Evolutionary conservation across 2,797 vertebrate genomes (phyloP).

Genomic region (Synaphobranchus kaupii): DNA sequence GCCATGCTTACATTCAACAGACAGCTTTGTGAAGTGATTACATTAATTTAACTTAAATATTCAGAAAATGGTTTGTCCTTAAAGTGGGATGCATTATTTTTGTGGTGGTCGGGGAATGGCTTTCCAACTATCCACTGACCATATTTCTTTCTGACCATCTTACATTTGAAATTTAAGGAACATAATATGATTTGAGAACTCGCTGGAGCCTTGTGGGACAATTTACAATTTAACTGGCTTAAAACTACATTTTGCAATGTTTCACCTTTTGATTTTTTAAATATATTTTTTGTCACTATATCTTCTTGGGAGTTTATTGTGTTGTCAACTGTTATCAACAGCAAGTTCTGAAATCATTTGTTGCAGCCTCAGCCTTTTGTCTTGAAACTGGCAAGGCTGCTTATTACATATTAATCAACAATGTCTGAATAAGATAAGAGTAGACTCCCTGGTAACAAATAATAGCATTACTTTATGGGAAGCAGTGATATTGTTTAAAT

Average conservation of each 20-base stretch:
- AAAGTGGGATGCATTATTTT: not conserved
- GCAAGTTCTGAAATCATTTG: not conserved
- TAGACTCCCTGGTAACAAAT: not conserved
- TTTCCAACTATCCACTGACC: not conserved
- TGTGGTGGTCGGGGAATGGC: not conserved
- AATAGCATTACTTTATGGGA: not conserved
- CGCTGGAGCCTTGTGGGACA: not conserved
- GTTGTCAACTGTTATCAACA: not conserved
- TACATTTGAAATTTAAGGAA: not conserved
- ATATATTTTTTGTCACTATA: not conserved
- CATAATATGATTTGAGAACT: not conserved
- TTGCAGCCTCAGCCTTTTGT: not conserved
- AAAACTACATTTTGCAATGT: not conserved
- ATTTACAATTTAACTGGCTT: not conserved
- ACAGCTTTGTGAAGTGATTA: not conserved
- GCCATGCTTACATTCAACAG: not conserved
- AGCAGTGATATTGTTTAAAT: not conserved
- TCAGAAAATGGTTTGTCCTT: not conserved
- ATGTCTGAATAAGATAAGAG: not conserved
- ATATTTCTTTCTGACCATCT: not conserved
- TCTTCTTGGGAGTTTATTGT: not conserved
- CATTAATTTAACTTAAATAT: no score
- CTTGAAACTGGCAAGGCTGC: not conserved
- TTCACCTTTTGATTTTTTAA: not conserved
- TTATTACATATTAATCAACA: conserved; percentile 9